phyloP scores from a whole-genome alignment of 2,797 vertebrate genomes.

The Pogoniulus pusillus region DNA sequence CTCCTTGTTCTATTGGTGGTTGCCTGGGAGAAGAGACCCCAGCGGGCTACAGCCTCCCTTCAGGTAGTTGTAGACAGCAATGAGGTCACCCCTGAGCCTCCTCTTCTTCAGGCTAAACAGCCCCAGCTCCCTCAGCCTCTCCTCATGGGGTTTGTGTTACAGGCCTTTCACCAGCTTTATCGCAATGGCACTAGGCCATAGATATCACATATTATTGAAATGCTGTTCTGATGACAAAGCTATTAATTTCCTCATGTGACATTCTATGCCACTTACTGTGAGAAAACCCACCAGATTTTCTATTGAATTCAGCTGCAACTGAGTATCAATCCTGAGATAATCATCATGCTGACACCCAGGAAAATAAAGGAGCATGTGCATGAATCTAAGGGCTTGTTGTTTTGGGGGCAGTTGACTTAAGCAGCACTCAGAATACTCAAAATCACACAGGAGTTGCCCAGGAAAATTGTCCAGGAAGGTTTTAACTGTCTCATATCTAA shows the following conservation, averaged over 20 bases:
- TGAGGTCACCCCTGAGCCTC: no score
- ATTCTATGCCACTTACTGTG: not conserved
- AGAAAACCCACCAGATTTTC: not conserved
- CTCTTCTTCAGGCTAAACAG: no score
- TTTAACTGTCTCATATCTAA: not conserved
- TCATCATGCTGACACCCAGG: not conserved
- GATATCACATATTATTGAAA: not conserved
- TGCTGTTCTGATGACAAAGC: not conserved
- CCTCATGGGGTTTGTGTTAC: no score
- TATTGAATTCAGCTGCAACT: not conserved
- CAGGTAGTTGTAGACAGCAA: no score
- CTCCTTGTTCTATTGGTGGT: no score
- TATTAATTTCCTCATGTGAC: constrained; percentile 3
- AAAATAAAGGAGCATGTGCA: not conserved
- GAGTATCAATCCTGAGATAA: not conserved
- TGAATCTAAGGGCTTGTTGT: not conserved
- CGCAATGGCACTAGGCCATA: not conserved
- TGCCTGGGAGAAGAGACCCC: no score
- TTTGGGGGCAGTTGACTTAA: fast-evolving
- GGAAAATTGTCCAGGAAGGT: not conserved
- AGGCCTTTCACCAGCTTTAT: no score
- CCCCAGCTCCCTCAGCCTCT: no score
- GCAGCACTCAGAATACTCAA: not conserved
- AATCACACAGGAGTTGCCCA: not conserved
- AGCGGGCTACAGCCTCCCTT: no score